Conservation (phyloP, 2,888 invertebrate genomes). For the Stenichneumon culpator region DNA sequence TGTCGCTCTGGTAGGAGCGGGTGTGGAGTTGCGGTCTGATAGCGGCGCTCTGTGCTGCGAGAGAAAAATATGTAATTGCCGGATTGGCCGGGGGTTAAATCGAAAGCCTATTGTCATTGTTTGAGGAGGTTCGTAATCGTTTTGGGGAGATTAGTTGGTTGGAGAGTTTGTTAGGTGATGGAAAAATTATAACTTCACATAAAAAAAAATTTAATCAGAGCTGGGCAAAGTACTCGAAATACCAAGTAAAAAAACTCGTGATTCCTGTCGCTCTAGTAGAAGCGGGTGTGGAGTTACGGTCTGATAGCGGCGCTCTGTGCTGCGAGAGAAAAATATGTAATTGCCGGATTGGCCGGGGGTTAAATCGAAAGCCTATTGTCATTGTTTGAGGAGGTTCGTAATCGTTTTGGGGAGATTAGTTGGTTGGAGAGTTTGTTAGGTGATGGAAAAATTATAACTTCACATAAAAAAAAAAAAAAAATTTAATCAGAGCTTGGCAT, state of each 20-base stretch:
- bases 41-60: constrained; percentile 8
- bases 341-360: not conserved
- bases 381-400: not conserved
- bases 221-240: no score
- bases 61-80: constrained; percentile 35
- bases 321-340: constrained; percentile 29
- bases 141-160: no score
- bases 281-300: constrained; percentile 10
- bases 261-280: constrained; percentile 66
- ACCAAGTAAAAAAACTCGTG: constrained; percentile 76
- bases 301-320: not conserved
- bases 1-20: constrained; percentile 52
- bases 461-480: no score
- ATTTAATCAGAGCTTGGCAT: no score
- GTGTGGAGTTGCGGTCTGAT: not conserved
- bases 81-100: not conserved
- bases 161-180: no score
- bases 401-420: no score
- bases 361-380: not conserved
- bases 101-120: not conserved
- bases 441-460: no score
- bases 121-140: not conserved
- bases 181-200: no score
- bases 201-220: no score
- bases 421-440: no score